Conservation (phyloP, 2,888 invertebrate species). For the Drosophila maculinotata region DNA sequence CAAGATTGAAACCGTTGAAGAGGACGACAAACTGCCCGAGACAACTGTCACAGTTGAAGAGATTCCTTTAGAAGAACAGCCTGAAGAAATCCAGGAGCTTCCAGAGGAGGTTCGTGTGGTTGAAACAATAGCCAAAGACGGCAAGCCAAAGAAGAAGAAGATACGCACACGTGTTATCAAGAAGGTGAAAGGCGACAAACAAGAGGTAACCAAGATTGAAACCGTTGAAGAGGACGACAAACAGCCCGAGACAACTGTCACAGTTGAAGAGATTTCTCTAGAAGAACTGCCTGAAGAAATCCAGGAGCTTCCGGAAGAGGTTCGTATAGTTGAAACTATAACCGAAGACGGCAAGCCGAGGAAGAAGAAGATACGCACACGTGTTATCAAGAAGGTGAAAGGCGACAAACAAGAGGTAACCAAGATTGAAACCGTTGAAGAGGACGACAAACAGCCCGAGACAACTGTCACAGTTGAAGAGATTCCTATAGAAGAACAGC, state of each 20-base stretch:
- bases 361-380: constrained; percentile 60
- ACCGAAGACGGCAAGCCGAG: constrained; percentile 48
- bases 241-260: constrained; percentile 56
- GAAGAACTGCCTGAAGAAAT: constrained; percentile 37
- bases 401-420: constrained; percentile 65
- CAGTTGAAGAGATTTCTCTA: constrained; percentile 39
- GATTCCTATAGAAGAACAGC: constrained; percentile 24
- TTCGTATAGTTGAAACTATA: constrained; percentile 41
- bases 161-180: constrained; percentile 64
- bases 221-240: constrained; percentile 64
- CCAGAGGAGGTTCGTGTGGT: constrained; percentile 55
- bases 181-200: constrained; percentile 62
- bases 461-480: constrained; percentile 58
- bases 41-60: constrained; percentile 44
- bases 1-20: constrained; percentile 61
- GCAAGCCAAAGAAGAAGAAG: constrained; percentile 59
- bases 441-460: constrained; percentile 51
- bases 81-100: constrained; percentile 44
- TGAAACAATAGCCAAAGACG: constrained; percentile 51
- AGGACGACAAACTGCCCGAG: constrained; percentile 42
- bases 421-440: constrained; percentile 57
- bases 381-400: constrained; percentile 58
- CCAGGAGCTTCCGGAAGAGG: constrained; percentile 48
- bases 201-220: constrained; percentile 66
- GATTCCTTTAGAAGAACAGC: constrained; percentile 18